These are phyloP conservation scores for Ellobius talpinus DNA, from an alignment of 2,113 vertebrate species.

Conservation along the genomic window DNA sequence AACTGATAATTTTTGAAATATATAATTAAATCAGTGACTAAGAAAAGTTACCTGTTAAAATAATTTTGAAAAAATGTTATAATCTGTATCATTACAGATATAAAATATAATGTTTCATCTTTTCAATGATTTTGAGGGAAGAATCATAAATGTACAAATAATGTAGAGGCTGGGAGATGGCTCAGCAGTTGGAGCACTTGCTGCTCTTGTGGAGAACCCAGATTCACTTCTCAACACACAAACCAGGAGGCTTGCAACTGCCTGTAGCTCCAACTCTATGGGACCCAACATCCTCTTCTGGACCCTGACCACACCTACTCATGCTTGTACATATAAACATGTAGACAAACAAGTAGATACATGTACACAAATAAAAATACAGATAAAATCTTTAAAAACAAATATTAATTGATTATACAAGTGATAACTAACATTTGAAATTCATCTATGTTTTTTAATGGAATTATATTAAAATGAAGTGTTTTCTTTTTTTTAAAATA, in stretches of 20 bases:
- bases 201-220: neutral
- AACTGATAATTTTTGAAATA: constrained; percentile 90
- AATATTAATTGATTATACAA: constrained; percentile 93
- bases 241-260: neutral
- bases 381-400: neutral
- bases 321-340: neutral
- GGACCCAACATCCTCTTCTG: neutral
- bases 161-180: neutral
- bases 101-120: constrained; percentile 91
- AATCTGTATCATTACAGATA: constrained; percentile 88
- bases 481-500: too few species aligned
- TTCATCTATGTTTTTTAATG: constrained; percentile 94
- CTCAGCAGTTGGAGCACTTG: neutral
- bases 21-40: constrained; percentile 95
- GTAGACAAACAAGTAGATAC: neutral
- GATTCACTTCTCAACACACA: neutral
- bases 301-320: neutral
- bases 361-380: neutral
- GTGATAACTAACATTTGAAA: constrained; percentile 94
- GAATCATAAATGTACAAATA: constrained; percentile 81
- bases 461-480: constrained; percentile 93
- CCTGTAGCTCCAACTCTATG: neutral
- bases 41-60: constrained; percentile 88
- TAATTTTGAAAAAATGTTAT: constrained; percentile 88
- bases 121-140: constrained; percentile 90